Conservation (phyloP, 2,113 vertebrate genomes). For the Zeus faber region DNA sequence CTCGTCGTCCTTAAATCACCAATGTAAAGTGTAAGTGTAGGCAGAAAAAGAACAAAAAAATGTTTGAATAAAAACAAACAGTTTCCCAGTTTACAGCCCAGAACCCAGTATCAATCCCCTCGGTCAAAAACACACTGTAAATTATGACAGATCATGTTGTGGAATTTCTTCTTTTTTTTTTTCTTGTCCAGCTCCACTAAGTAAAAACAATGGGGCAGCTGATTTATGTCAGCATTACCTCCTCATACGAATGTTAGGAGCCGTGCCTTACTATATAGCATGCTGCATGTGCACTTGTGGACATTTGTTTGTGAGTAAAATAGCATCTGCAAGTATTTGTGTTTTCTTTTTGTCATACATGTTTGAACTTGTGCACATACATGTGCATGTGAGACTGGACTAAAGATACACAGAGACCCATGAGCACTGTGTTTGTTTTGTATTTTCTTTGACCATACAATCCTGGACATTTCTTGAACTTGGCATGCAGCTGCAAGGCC, state of each 20-base stretch:
- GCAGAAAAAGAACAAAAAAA: slow-evolving; percentile 72
- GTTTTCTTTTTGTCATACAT: slow-evolving; percentile 25
- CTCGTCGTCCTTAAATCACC: slow-evolving; percentile 61
- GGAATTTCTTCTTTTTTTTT: slow-evolving; percentile 37
- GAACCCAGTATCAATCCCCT: slow-evolving; percentile 66
- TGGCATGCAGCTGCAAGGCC: slow-evolving; percentile 55
- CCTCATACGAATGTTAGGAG: no score
- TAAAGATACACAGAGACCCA: slow-evolving; percentile 37
- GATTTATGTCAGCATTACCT: slow-evolving; percentile 64
- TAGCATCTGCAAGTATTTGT: slow-evolving; percentile 27
- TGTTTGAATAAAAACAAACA: slow-evolving; percentile 60
- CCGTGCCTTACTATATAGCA: no score
- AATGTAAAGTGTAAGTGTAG: slow-evolving; percentile 68
- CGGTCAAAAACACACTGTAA: slow-evolving; percentile 65
- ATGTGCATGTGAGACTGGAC: slow-evolving; percentile 10
- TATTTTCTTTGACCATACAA: slow-evolving; percentile 43
- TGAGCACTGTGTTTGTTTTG: slow-evolving; percentile 49
- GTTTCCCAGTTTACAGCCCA: slow-evolving; percentile 68
- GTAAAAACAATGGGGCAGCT: slow-evolving; percentile 43
- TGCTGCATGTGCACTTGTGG: slow-evolving; percentile 14
- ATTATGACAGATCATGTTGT: slow-evolving; percentile 64
- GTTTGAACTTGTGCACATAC: background rate
- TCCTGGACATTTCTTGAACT: slow-evolving; percentile 41
- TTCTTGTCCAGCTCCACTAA: slow-evolving; percentile 19
- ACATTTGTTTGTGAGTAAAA: slow-evolving; percentile 35